A percentile compares a stretch with the other conserved stretches of the same genome.
Evolutionary conservation across 2,888 invertebrate genomes (phyloP).

Genomic region (Papilio elwesi): DNA sequence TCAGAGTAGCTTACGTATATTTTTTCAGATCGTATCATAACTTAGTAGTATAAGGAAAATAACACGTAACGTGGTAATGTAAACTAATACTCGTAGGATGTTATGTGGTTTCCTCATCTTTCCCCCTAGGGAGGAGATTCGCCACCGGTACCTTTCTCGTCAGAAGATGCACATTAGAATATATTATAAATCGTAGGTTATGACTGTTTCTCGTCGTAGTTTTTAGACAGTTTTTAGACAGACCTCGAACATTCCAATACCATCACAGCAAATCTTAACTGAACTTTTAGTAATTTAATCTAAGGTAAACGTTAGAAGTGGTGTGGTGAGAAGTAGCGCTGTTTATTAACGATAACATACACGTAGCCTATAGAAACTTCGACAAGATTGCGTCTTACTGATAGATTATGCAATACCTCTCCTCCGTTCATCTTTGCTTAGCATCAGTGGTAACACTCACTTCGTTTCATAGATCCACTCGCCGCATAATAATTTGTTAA

Average conservation of each 20-base stretch:
- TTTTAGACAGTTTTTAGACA: too few relatives aligned
- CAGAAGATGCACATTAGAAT: too few relatives aligned
- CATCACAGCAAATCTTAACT: too few relatives aligned
- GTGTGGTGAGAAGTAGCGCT: background rate
- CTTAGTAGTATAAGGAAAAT: conserved; percentile 19
- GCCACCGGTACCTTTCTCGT: too few relatives aligned
- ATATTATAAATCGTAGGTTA: too few relatives aligned
- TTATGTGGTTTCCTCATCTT: background rate
- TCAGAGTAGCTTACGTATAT: conserved; percentile 43
- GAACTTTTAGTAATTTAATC: background rate
- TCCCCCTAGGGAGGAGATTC: background rate
- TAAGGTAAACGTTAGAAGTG: background rate
- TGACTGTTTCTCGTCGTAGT: too few relatives aligned
- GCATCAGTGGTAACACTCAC: conserved; percentile 9
- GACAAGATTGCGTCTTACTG: conserved; percentile 15
- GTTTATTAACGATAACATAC: conserved; percentile 11
- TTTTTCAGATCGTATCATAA: conserved; percentile 34
- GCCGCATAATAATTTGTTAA: background rate
- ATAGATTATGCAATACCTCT: conserved; percentile 10
- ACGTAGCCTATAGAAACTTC: background rate
- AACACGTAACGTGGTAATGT: background rate
- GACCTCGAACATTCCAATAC: too few relatives aligned
- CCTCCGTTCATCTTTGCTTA: conserved; percentile 1
- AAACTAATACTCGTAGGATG: conserved; percentile 5
- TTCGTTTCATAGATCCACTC: background rate